Base-by-base conservation (phyloP, 2,888 invertebrate species). In the Zeuzera pyrina region DNA sequence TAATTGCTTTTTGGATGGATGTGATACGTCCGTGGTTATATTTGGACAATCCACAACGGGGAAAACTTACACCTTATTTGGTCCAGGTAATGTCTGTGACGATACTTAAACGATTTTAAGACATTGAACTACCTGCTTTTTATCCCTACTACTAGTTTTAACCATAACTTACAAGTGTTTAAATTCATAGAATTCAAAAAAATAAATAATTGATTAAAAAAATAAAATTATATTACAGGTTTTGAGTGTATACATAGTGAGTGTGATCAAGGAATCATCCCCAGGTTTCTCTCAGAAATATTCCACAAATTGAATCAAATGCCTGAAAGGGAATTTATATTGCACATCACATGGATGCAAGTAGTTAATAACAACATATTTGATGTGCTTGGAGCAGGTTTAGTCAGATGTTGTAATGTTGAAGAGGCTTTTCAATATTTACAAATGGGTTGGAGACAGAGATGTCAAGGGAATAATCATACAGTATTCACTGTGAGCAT, bases 291-390 rank as follows among this genome's bases (percentile, higher is more conserved):
- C 12, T 85, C 90, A 11, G 91, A 91, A 52, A 86, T 91, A 47
- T 91, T 91, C 53, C 85, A 86, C 19, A 88, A 88, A 55, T 74
- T 91, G 15, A 77, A 86, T 36, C 86, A 87, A 47, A 86, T 88
- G 69, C 83, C 86, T 31, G 89, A 89, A 41, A 84, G 89, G 43
- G 89, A 86, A 35, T 89, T 85, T 52, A 84, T 87, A 27, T 69
- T 91, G 2, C 89, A 89, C 50, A 86, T 91, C 39, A 89, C 90
- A 25, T 91, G 91, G 87, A 89, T 91, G 51, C 90, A 91, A 67
- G 88, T 91, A 29, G 86, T 86, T 27, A 88, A 88, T 30, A 90
- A 90, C 43, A 88, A 87, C 44, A 86, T 89, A 42, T 78, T 78
- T 64, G 84, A 68, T 84, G 86, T 86, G 24, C 77, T 85, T 49